Conservation (phyloP, 2,888 invertebrate species). For the Hyalella azteca region DNA sequence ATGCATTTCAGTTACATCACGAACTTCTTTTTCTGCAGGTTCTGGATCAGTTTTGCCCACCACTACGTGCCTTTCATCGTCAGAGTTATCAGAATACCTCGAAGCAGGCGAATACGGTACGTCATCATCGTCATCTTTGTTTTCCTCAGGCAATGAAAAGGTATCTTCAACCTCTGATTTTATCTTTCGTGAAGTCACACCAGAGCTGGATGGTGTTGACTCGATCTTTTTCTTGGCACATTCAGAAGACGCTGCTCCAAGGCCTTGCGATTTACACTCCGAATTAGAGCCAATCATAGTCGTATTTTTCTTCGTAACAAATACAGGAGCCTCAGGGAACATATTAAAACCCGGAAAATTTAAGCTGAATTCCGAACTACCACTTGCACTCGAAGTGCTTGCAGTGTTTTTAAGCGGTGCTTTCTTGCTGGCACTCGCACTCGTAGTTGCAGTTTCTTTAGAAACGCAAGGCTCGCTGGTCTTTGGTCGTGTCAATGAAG, state of each 20-base stretch:
- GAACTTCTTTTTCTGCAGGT: background rate
- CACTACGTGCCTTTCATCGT: background rate
- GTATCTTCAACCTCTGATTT: background rate
- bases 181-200: background rate
- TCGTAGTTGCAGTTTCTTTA: background rate
- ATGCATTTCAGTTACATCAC: background rate
- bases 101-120: slow-evolving; percentile 8
- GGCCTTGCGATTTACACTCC: too few relatives aligned
- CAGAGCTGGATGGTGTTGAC: background rate
- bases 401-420: background rate
- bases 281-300: too few relatives aligned
- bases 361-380: background rate
- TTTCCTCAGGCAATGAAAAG: background rate
- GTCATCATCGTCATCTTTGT: background rate
- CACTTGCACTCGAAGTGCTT: background rate
- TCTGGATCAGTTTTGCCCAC: background rate
- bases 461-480: background rate
- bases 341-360: background rate
- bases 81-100: background rate
- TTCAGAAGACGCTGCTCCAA: background rate
- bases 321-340: slow-evolving; percentile 8
- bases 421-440: too few relatives aligned
- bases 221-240: background rate
- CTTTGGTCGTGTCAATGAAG: background rate
- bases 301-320: background rate